phyloP scores from a whole-genome alignment of 2,797 vertebrate species.

The Leptodactylus fallax region DNA sequence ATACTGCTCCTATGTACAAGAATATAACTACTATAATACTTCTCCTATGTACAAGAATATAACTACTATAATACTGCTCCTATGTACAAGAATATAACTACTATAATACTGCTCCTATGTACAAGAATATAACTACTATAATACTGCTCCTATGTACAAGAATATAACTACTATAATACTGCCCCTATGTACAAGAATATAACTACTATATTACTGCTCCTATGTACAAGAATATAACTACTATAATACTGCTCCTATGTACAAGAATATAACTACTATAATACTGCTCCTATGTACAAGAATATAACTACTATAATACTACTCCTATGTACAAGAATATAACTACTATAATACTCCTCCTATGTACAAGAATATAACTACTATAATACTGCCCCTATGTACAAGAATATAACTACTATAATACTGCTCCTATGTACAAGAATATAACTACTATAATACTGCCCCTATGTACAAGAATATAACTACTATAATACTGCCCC shows the following conservation, averaged over 20 bases:
- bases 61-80: constrained; percentile 7
- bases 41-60: constrained; percentile 1
- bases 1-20: neutral
- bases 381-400: constrained; percentile 6
- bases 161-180: constrained; percentile 27
- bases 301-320: constrained; percentile 1
- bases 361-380: constrained; percentile 19
- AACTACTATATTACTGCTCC: constrained; percentile 2
- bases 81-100: constrained; percentile 23
- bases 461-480: constrained; percentile 11
- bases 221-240: constrained; percentile 4
- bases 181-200: constrained; percentile 7
- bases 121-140: constrained; percentile 28
- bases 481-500: constrained; percentile 19
- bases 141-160: constrained; percentile 13
- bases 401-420: constrained; percentile 6
- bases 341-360: constrained; percentile 14
- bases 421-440: constrained; percentile 1
- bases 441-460: constrained; percentile 12
- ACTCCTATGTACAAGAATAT: neutral
- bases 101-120: constrained; percentile 11
- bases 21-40: constrained; percentile 11
- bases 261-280: constrained; percentile 8
- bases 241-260: neutral
- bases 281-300: neutral